Percentiles rank a stretch among this genome's conserved stretches.
Evolutionary conservation across 2,113 vertebrate genomes (phyloP).

Genomic region (Osmerus eperlanus): DNA sequence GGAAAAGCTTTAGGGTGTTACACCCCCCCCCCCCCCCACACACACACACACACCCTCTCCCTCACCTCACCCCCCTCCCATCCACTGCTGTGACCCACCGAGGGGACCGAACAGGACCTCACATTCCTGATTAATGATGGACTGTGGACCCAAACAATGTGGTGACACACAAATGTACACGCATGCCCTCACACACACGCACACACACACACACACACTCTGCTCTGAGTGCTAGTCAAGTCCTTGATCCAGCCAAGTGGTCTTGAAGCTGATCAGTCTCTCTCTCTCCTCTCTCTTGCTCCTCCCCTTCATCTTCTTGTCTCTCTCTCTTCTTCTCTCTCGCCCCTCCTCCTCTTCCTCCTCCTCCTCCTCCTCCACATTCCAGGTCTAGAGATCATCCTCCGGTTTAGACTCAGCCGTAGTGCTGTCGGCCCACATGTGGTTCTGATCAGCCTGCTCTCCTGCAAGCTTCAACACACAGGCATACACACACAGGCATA

Average conservation of each 20-base stretch:
- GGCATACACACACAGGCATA: no score
- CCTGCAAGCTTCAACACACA: constrained; percentile 2
- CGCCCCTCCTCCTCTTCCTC: constrained; percentile 1
- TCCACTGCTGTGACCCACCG: constrained; percentile 6
- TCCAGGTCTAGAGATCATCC: neutral
- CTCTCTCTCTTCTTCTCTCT: constrained; percentile 13
- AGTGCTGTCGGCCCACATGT: neutral
- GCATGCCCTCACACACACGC: neutral
- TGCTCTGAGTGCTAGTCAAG: neutral
- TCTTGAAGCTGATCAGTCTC: neutral
- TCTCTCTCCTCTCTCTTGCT: constrained; percentile 1
- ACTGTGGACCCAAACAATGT: constrained; percentile 14
- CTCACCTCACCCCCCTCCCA: constrained; percentile 12
- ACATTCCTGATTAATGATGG: constrained; percentile 35
- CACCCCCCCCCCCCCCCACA: neutral
- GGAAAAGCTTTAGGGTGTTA: neutral
- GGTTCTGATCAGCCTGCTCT: constrained; percentile 2
- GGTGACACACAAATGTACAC: constrained; percentile 1
- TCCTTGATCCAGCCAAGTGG: neutral
- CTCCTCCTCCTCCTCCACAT: neutral
- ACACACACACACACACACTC: neutral
- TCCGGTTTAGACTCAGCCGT: neutral
- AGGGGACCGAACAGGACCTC: constrained; percentile 16
- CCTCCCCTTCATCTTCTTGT: neutral
- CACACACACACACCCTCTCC: neutral